Evolutionary conservation across 1,140 invertebrate genomes (phyloP).

Genomic region (Cotesia glomerata): DNA sequence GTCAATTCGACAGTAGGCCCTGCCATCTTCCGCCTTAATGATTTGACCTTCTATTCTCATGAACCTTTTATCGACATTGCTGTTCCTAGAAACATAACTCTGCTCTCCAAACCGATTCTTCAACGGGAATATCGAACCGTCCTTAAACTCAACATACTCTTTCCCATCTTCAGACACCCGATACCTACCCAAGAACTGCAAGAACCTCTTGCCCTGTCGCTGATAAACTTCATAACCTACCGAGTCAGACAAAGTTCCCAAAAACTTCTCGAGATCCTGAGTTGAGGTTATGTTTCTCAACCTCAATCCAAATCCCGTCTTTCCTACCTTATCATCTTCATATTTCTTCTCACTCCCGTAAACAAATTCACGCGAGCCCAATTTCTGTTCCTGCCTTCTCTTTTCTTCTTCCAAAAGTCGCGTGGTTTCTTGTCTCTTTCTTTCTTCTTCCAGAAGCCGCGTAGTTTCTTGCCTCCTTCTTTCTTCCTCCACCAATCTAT

Average conservation of each 20-base stretch:
- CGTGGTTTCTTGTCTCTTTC: conserved; percentile 16
- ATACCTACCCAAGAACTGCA: conserved; percentile 47
- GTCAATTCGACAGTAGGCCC: conserved; percentile 45
- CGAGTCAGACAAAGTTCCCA: conserved; percentile 38
- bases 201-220: conserved; percentile 42
- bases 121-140: conserved; percentile 48
- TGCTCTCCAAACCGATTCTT: conserved; percentile 41
- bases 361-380: conserved; percentile 25
- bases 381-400: not conserved
- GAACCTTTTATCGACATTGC: conserved; percentile 30
- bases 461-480: conserved; percentile 1
- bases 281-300: conserved; percentile 43
- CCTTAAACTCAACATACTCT: conserved; percentile 50
- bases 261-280: conserved; percentile 44
- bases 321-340: conserved; percentile 43
- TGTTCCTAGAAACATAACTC: conserved; percentile 30
- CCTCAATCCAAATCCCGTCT: conserved; percentile 37
- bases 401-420: conserved; percentile 27
- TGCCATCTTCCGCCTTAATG: conserved; percentile 39
- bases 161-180: conserved; percentile 40
- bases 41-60: conserved; percentile 46
- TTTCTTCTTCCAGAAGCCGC: conserved; percentile 28
- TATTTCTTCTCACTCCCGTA: conserved; percentile 41
- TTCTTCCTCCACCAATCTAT: conserved; percentile 11
- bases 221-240: conserved; percentile 37